Evolutionary conservation across 2,888 invertebrate species (phyloP).

Genomic region (Diaprepes abbreviatus): DNA sequence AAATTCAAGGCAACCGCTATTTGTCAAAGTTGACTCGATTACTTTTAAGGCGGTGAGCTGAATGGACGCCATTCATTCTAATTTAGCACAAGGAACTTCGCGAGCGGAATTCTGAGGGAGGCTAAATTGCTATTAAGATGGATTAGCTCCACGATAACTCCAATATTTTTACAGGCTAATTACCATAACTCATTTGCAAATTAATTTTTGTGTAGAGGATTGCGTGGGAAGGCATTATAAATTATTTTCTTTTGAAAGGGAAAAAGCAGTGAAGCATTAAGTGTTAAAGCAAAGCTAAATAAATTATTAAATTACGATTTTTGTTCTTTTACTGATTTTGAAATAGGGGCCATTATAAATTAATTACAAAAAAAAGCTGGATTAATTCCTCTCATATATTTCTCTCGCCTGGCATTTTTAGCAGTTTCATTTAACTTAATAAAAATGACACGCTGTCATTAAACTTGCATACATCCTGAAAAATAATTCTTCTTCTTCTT

Average conservation of each 20-base stretch:
- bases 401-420: too few relatives aligned
- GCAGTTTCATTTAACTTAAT: too few relatives aligned
- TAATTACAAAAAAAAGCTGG: too few relatives aligned
- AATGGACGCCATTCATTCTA: slow-evolving; percentile 59
- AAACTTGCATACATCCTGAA: too few relatives aligned
- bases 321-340: not conserved
- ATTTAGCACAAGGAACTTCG: slow-evolving; percentile 51
- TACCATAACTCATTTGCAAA: slow-evolving; percentile 24
- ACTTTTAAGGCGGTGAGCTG: slow-evolving; percentile 54
- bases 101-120: slow-evolving; percentile 16
- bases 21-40: slow-evolving; percentile 57
- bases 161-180: slow-evolving; percentile 26
- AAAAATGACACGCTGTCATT: too few relatives aligned
- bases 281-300: slow-evolving; percentile 4
- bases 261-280: slow-evolving; percentile 2
- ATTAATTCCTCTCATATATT: too few relatives aligned
- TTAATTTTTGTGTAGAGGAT: slow-evolving; percentile 18
- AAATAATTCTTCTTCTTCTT: too few relatives aligned
- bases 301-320: not conserved
- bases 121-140: slow-evolving; percentile 32
- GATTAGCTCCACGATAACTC: slow-evolving; percentile 22
- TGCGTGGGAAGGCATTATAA: slow-evolving; percentile 15
- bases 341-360: too few relatives aligned
- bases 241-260: slow-evolving; percentile 13
- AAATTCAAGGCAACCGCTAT: slow-evolving; percentile 56